phyloP scores from a whole-genome alignment of 2,113 vertebrate species.

The Setophaga kirtlandii region DNA sequence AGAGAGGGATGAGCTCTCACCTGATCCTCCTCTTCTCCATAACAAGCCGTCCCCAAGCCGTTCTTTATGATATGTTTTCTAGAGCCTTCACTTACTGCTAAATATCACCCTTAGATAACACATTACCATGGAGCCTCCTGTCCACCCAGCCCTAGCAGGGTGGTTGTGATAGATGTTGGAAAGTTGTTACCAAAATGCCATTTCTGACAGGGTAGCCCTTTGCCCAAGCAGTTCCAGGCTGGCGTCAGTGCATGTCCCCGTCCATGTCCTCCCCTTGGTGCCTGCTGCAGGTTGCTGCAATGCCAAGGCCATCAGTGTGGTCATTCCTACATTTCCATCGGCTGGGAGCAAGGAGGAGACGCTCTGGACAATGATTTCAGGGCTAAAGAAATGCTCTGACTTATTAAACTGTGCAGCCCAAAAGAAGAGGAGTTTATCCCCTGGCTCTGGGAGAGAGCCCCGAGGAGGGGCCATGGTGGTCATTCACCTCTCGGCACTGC shows the following conservation, averaged over 20 bases:
- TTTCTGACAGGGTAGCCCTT: not conserved
- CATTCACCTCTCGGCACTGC: not conserved
- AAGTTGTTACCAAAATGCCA: not conserved
- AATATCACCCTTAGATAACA: accelerated
- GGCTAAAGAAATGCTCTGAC: not conserved
- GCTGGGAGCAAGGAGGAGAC: not conserved
- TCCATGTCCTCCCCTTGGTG: accelerated
- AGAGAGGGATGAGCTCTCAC: not conserved
- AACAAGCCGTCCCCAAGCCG: not conserved
- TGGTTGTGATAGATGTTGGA: not conserved
- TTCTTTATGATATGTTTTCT: not conserved
- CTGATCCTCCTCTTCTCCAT: not conserved
- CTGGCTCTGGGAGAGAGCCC: not conserved
- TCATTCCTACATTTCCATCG: accelerated
- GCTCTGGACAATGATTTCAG: not conserved
- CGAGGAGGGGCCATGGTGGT: not conserved
- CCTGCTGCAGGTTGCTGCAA: accelerated
- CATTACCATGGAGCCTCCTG: accelerated
- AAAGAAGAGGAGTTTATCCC: not conserved
- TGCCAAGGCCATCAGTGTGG: accelerated
- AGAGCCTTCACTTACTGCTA: not conserved
- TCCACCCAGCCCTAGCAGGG: not conserved
- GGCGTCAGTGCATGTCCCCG: not conserved
- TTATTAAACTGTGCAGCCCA: not conserved
- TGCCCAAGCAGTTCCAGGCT: accelerated